phyloP scores from a whole-genome alignment of 2,888 invertebrate species.

The Heliconius ethilla region DNA sequence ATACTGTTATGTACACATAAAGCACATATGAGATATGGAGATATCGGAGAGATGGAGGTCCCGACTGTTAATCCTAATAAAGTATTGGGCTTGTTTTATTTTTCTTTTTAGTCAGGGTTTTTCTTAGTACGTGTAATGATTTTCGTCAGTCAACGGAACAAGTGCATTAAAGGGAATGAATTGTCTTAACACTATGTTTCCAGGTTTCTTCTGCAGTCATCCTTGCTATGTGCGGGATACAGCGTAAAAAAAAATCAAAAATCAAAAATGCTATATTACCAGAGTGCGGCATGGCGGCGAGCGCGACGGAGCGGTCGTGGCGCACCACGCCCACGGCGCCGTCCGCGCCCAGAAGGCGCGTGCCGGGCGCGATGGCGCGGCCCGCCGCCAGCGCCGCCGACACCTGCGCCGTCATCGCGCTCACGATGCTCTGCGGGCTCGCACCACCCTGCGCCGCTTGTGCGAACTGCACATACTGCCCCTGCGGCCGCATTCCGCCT shows the following conservation, averaged over 20 bases:
- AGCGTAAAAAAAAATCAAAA: too few species aligned
- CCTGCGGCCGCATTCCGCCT: slow-evolving; percentile 34
- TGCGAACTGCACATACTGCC: too few species aligned
- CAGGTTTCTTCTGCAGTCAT: too few species aligned
- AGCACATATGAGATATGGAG: not conserved
- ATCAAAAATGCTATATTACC: slow-evolving; percentile 43
- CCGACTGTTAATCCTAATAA: too few species aligned
- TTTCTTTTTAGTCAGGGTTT: too few species aligned
- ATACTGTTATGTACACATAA: not conserved
- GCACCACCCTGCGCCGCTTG: slow-evolving; percentile 56
- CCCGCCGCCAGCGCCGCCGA: slow-evolving; percentile 83
- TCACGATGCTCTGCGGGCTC: slow-evolving; percentile 67
- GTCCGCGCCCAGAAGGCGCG: slow-evolving; percentile 81
- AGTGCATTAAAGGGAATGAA: too few species aligned
- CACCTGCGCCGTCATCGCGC: slow-evolving; percentile 84
- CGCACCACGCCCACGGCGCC: slow-evolving; percentile 86
- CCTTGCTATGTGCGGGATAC: too few species aligned
- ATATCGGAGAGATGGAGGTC: too few species aligned
- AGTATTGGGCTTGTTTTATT: too few species aligned
- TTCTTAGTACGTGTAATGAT: too few species aligned
- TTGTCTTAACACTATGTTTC: too few species aligned
- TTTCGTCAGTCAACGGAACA: too few species aligned
- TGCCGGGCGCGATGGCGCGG: slow-evolving; percentile 79
- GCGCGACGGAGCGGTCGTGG: slow-evolving; percentile 83
- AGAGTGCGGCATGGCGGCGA: slow-evolving; percentile 77